A percentile compares a stretch with the other conserved stretches of the same genome.
These are phyloP conservation scores for Ferdinandea cuprea DNA, from an alignment of 2,888 invertebrate genomes.

Conservation along the genomic window DNA sequence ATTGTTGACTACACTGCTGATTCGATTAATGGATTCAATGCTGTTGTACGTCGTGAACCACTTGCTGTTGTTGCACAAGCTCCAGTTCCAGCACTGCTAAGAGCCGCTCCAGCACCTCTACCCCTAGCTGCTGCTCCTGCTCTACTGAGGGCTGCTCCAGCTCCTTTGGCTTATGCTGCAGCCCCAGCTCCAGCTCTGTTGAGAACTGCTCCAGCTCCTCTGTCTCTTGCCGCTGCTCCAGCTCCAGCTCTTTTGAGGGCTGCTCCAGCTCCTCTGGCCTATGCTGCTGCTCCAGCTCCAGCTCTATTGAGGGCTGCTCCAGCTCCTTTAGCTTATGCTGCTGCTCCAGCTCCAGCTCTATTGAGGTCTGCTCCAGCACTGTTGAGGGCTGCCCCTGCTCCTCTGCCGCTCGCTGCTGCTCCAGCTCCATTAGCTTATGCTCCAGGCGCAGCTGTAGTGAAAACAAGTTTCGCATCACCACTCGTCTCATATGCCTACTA, in stretches of 20 bases:
- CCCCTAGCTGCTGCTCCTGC: slow-evolving; percentile 66
- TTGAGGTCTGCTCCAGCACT: slow-evolving; percentile 43
- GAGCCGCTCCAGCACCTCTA: slow-evolving; percentile 76
- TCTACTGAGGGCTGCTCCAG: slow-evolving; percentile 77
- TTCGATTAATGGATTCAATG: slow-evolving; percentile 67
- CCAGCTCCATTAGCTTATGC: slow-evolving; percentile 42
- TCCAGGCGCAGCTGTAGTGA: slow-evolving; percentile 76
- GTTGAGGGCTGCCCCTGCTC: slow-evolving; percentile 80
- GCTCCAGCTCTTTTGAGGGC: slow-evolving; percentile 30
- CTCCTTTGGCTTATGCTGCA: slow-evolving; percentile 75
- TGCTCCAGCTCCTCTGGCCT: slow-evolving; percentile 76
- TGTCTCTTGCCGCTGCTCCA: not conserved
- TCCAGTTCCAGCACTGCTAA: slow-evolving; percentile 26
- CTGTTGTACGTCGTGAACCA: slow-evolving; percentile 64
- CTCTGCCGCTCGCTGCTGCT: not conserved
- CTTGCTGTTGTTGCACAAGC: slow-evolving; percentile 31
- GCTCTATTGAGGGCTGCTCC: slow-evolving; percentile 49
- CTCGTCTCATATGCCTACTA: slow-evolving; percentile 81
- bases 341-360: slow-evolving; percentile 2
- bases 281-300: slow-evolving; percentile 71
- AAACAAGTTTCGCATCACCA: slow-evolving; percentile 80
- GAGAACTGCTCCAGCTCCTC: too few relatives aligned
- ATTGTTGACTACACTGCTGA: slow-evolving; percentile 67
- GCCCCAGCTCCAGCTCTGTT: slow-evolving; percentile 46
- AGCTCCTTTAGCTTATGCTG: slow-evolving; percentile 38